Evolutionary conservation across 1,140 invertebrate genomes (phyloP).

Genomic region (Zaprionus africanus): DNA sequence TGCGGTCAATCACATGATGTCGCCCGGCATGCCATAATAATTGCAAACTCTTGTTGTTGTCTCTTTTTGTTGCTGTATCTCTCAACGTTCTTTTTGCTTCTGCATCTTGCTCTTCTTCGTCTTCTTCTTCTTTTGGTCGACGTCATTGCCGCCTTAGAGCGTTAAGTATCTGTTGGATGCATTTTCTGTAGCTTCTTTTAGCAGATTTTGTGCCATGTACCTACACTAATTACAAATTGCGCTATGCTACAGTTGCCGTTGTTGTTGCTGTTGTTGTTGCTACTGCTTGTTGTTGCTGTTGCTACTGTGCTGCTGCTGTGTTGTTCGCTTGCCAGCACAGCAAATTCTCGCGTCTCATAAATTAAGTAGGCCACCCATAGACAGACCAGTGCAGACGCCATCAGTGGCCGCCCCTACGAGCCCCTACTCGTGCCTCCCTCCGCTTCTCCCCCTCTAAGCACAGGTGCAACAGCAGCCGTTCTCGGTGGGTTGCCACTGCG

Average conservation of each 20-base stretch:
- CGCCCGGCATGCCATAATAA: conserved; percentile 56
- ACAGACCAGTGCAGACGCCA: conserved; percentile 58
- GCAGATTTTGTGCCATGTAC: conserved; percentile 71
- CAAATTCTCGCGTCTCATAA: conserved; percentile 81
- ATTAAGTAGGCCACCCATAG: conserved; percentile 81
- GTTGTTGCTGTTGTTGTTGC: not conserved
- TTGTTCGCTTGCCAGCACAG: conserved; percentile 48
- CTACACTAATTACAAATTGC: conserved; percentile 80
- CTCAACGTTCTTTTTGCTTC: not conserved
- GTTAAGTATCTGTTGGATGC: conserved; percentile 69
- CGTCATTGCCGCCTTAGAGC: conserved; percentile 54
- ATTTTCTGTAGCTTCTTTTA: conserved; percentile 55
- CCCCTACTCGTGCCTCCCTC: not conserved
- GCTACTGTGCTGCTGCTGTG: conserved; percentile 12
- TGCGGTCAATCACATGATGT: conserved; percentile 75
- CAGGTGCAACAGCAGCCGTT: conserved; percentile 41
- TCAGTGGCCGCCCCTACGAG: not conserved
- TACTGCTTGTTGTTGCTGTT: not conserved
- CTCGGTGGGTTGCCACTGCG: conserved; percentile 58
- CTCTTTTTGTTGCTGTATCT: not conserved
- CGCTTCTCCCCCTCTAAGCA: not conserved
- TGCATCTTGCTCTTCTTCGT: not conserved
- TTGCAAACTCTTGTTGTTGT: conserved; percentile 48
- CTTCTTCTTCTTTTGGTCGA: conserved; percentile 21
- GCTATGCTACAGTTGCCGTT: conserved; percentile 44